Percentiles rank a stretch among this genome's conserved stretches.
These are phyloP conservation scores for Myrmecobius fasciatus DNA, from an alignment of 2,113 vertebrate genomes.

Conservation along the genomic window DNA sequence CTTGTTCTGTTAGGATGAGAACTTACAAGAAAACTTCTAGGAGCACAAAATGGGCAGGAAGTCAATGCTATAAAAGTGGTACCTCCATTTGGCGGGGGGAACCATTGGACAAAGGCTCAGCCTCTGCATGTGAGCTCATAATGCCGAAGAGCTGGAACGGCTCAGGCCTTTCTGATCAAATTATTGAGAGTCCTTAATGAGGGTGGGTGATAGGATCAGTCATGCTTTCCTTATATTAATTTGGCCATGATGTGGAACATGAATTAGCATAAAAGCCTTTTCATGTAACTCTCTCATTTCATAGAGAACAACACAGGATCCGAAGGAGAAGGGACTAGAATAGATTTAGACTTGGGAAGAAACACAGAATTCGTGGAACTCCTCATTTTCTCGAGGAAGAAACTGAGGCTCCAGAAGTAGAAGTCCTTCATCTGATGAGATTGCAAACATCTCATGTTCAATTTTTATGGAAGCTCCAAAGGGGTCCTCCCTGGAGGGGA, in stretches of 20 bases:
- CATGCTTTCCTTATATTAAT: not conserved
- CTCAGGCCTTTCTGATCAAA: not conserved
- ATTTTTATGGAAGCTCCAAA: not conserved
- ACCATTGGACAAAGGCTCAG: slow-evolving; percentile 20
- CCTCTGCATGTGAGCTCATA: not conserved
- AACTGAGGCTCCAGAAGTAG: not conserved
- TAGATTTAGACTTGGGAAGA: not conserved
- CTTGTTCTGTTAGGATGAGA: slow-evolving; percentile 61
- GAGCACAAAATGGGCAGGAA: slow-evolving; percentile 69
- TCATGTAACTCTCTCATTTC: not conserved
- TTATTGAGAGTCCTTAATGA: not conserved
- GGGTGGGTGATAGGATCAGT: not conserved
- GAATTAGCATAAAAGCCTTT: not conserved
- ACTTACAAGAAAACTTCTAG: slow-evolving; percentile 67
- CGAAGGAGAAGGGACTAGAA: not conserved
- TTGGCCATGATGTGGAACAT: not conserved
- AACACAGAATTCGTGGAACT: not conserved
- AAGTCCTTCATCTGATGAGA: not conserved
- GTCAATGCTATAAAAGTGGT: slow-evolving; percentile 50
- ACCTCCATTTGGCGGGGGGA: slow-evolving; percentile 45
- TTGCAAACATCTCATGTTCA: slow-evolving; percentile 35
- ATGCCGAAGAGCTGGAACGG: not conserved
- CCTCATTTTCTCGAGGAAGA: not conserved
- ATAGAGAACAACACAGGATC: not conserved
- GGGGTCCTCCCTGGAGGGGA: not conserved